Conservation (phyloP, 2,113 vertebrate species). For the Sus scrofa region DNA sequence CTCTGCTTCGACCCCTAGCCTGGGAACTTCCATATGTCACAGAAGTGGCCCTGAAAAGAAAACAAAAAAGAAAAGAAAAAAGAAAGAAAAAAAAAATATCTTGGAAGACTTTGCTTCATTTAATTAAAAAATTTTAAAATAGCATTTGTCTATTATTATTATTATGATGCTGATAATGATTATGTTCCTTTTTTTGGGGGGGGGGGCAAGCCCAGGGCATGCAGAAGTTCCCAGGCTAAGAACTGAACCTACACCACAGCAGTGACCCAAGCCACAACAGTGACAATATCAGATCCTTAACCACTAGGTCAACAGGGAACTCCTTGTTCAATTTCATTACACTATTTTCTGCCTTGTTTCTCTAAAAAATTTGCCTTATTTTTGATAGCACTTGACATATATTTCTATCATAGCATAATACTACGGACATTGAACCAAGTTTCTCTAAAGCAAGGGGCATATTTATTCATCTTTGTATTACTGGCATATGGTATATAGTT, state of each 20-base stretch:
- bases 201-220: too few species aligned
- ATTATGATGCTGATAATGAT: not conserved
- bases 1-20: too few species aligned
- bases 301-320: too few species aligned
- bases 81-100: not conserved
- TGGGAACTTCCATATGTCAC: not conserved
- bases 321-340: constrained; percentile 27
- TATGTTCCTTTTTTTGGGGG: too few species aligned
- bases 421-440: not conserved
- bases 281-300: too few species aligned
- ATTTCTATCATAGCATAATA: not conserved
- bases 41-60: not conserved
- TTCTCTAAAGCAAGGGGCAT: constrained; percentile 1
- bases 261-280: too few species aligned
- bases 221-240: too few species aligned
- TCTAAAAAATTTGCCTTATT: not conserved
- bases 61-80: not conserved
- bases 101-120: not conserved
- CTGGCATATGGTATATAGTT: not conserved
- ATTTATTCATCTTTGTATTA: not conserved
- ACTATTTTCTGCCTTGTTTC: not conserved
- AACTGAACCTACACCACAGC: too few species aligned
- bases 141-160: not conserved
- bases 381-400: not conserved
- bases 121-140: constrained; percentile 56